Evolutionary conservation across 2,113 vertebrate species (phyloP).

Genomic region (Nothoprocta perdicaria): DNA sequence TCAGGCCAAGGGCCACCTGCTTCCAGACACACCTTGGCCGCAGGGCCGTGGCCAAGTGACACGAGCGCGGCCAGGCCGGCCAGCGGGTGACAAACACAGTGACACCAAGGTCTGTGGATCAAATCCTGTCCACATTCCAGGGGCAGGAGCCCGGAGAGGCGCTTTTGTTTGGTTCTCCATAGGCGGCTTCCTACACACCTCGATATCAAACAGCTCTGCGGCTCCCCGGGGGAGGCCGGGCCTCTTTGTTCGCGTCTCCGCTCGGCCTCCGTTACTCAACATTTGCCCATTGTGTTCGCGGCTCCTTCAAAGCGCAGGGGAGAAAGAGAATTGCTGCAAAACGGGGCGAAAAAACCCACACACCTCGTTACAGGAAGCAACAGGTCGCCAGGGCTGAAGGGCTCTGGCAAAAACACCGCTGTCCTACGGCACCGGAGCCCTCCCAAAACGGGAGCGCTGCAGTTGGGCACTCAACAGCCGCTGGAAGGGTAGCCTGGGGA

Average conservation of each 20-base stretch:
- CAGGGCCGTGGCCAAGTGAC: background rate
- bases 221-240: background rate
- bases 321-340: background rate
- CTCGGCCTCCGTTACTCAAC: background rate
- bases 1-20: background rate
- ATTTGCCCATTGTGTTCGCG: accelerated
- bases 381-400: background rate
- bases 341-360: accelerated
- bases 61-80: background rate
- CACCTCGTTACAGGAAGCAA: background rate
- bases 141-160: background rate
- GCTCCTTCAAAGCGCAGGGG: background rate
- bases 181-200: background rate
- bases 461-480: accelerated
- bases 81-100: background rate
- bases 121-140: background rate
- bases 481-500: background rate
- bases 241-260: background rate
- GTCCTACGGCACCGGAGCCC: background rate
- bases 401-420: background rate
- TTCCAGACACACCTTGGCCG: accelerated
- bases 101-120: background rate
- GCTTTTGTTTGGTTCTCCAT: background rate
- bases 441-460: accelerated
- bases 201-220: background rate